Evolutionary conservation across 2,113 vertebrate genomes (phyloP), one percentile per base, ranked within the genome.

Genomic region (Prolemur simus): DNA sequence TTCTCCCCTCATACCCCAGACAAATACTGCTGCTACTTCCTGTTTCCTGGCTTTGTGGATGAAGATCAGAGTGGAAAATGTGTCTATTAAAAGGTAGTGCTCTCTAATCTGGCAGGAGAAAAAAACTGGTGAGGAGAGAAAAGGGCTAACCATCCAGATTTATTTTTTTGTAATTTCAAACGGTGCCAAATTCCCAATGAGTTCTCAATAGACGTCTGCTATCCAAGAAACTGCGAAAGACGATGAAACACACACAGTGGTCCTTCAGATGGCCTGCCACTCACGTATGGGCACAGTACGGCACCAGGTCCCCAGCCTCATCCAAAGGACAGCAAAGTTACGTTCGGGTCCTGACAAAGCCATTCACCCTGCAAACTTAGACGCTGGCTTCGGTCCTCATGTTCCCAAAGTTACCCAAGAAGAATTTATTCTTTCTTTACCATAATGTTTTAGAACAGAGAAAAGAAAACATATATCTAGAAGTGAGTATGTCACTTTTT

Each of bases 371-470:
- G 34, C 12, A 37, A 32, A 82, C 58, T 56, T 1, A 32, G 27
- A 60, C 18, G 8, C 52, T 21, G 7, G 32, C 32, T 52, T 81
- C 14, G 0, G 68, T 15, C 8, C 3, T 21, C 87, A 7, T 2
- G 10, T 49, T 39, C 63, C 29, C 78, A 21, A 23, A 56, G 68
- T 42, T n/a, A 49, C 47, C 34, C 58, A 49, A 32, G 32, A 7
- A 73, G 25, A 60, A 5, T 23, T 29, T 58, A 66, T 37, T 29
- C 52, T 80, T 93, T 73, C 66, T 84, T 27, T 32, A 27, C 54
- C 85, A 52, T 25, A 56, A 69, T 25, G 56, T 66, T 88, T 95
- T 80, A 76, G 63, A 58, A 63, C 60, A 78, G 92, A 87, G 92
- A 32, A 86, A 81, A 85, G 42, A 68, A 92, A 66, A 64, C 49